phyloP scores from a whole-genome alignment of 1,140 invertebrate species.

The Heliconius nattereri region DNA sequence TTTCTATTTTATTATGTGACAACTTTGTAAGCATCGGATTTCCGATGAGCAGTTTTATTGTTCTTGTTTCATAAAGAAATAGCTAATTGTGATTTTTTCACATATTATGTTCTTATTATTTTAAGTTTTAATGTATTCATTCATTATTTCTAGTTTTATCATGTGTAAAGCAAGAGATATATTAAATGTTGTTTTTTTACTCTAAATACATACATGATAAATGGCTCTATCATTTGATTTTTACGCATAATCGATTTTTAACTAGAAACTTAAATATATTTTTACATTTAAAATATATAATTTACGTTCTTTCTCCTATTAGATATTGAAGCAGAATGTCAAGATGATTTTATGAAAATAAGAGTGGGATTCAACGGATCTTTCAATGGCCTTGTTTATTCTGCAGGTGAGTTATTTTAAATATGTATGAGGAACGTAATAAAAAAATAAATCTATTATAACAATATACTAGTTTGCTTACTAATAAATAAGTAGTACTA shows the following conservation, averaged over 20 bases:
- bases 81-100: not conserved
- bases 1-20: not conserved
- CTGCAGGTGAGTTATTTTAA: slow-evolving; percentile 85
- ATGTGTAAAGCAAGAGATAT: too few relatives aligned
- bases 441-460: too few relatives aligned
- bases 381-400: slow-evolving; percentile 93
- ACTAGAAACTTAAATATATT: not conserved
- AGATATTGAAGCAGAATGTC: slow-evolving; percentile 97
- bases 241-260: not conserved
- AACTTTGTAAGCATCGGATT: not conserved
- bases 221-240: not conserved
- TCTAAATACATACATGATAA: too few relatives aligned
- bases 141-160: too few relatives aligned
- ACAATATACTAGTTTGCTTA: too few relatives aligned
- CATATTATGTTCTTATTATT: not conserved
- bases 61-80: not conserved
- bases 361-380: slow-evolving; percentile 95
- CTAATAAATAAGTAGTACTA: too few relatives aligned
- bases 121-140: too few relatives aligned
- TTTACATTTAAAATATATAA: not conserved
- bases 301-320: slow-evolving; percentile 34
- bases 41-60: not conserved
- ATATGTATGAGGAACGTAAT: not conserved
- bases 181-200: too few relatives aligned
- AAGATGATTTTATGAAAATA: slow-evolving; percentile 97